A percentile compares a stretch with the other conserved stretches of the same genome.
Conservation (phyloP, 2,888 invertebrate species). For the Oasisia sp. region DNA sequence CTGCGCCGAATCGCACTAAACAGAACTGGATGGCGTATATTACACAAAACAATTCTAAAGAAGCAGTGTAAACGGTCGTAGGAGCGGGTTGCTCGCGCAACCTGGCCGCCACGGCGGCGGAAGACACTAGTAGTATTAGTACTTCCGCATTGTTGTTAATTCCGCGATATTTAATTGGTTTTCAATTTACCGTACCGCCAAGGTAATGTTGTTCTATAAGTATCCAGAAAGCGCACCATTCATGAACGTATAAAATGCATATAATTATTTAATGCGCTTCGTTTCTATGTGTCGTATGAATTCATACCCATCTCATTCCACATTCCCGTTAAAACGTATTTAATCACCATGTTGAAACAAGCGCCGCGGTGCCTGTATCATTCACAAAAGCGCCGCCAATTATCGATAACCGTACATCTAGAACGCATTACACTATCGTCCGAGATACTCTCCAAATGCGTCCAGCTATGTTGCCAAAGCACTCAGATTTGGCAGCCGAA, state of each 20-base stretch:
- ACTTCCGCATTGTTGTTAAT: too few species aligned
- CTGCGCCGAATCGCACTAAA: too few species aligned
- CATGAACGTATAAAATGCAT: neutral
- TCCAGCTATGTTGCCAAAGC: neutral
- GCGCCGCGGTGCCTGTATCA: neutral
- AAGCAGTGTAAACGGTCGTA: too few species aligned
- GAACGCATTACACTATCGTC: neutral
- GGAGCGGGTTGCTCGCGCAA: too few species aligned
- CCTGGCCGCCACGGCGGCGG: too few species aligned
- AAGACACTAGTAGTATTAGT: too few species aligned
- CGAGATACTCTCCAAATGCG: neutral
- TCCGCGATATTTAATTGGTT: too few species aligned
- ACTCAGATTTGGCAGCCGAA: neutral
- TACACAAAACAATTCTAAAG: too few species aligned
- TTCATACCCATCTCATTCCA: neutral
- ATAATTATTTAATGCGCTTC: neutral
- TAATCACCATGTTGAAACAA: neutral
- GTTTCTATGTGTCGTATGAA: neutral
- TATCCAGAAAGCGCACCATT: neutral
- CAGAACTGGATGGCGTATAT: too few species aligned
- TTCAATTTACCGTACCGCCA: too few species aligned
- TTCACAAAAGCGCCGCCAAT: neutral
- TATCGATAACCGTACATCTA: neutral
- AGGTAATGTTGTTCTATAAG: too few species aligned
- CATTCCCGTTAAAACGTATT: neutral